Evolutionary conservation across 1,140 invertebrate species (phyloP).

Genomic region (Lepidotrigona ventralis): DNA sequence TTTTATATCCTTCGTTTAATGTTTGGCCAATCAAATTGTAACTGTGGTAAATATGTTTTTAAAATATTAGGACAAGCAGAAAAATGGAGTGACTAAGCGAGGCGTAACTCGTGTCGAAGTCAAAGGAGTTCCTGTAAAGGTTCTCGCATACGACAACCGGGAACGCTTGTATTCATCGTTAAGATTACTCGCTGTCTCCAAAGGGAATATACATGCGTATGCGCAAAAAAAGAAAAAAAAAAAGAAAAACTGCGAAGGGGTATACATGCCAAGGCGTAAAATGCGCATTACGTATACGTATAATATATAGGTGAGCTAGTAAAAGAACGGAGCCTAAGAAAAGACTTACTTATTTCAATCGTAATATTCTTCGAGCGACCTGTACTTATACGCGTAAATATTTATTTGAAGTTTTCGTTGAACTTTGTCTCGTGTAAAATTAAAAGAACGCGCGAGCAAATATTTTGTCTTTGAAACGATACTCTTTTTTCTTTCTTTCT

Average conservation of each 20-base stretch:
- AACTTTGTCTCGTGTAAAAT: neutral
- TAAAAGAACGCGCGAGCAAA: neutral
- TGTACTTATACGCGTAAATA: slow-evolving; percentile 41
- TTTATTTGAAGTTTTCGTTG: slow-evolving; percentile 24
- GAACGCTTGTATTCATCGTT: slow-evolving; percentile 41
- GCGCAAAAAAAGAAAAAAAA: no score
- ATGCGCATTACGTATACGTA: neutral
- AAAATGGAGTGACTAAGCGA: slow-evolving; percentile 3
- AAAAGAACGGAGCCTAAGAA: slow-evolving; percentile 61
- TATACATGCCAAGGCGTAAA: neutral
- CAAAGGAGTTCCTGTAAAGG: slow-evolving; percentile 18
- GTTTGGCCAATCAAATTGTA: slow-evolving; percentile 9
- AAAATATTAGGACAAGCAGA: slow-evolving; percentile 28
- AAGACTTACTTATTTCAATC: slow-evolving; percentile 60
- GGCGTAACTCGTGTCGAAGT: slow-evolving; percentile 20
- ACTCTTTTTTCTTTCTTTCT: neutral
- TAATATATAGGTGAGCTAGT: slow-evolving; percentile 24
- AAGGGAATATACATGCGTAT: slow-evolving; percentile 18
- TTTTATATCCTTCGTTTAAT: neutral
- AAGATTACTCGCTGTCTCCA: slow-evolving; percentile 26
- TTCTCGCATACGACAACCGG: slow-evolving; percentile 29
- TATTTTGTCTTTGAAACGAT: slow-evolving; percentile 22
- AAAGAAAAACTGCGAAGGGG: neutral
- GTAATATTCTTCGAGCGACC: slow-evolving; percentile 31
- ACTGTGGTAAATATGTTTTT: slow-evolving; percentile 37